These are phyloP conservation scores for Leptobrachium ailaonicum DNA, from an alignment of 2,113 vertebrate genomes.

Conservation along the genomic window DNA sequence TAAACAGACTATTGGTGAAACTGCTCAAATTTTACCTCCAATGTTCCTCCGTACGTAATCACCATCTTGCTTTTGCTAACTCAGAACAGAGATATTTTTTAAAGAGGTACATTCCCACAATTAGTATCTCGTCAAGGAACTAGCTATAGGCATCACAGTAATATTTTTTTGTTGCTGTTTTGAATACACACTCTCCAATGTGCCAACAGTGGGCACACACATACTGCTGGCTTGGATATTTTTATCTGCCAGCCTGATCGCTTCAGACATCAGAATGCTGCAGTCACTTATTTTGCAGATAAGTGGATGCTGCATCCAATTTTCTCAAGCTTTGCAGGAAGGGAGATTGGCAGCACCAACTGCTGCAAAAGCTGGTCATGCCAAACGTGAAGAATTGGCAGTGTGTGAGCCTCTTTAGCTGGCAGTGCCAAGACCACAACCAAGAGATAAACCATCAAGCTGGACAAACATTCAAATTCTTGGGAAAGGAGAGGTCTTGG, in stretches of 20 bases:
- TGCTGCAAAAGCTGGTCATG: constrained; percentile 3
- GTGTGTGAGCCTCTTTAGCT: not conserved
- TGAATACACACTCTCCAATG: not conserved
- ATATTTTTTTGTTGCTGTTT: too few relatives aligned
- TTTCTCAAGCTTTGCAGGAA: constrained; percentile 16
- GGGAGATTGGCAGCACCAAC: constrained; percentile 12
- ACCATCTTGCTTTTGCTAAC: too few relatives aligned
- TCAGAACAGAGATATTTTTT: too few relatives aligned
- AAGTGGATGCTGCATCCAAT: constrained; percentile 13
- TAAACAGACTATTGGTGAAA: too few relatives aligned
- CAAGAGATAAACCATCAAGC: constrained; percentile 2
- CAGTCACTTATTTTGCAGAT: constrained; percentile 23
- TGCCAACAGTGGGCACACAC: not conserved
- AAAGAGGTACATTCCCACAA: too few relatives aligned
- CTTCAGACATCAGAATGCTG: not conserved
- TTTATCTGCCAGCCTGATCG: constrained; percentile 21
- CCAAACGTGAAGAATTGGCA: constrained; percentile 24
- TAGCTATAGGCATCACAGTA: too few relatives aligned
- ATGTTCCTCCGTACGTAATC: too few relatives aligned
- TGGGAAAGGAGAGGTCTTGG: not conserved
- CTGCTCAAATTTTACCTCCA: too few relatives aligned
- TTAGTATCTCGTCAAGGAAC: too few relatives aligned
- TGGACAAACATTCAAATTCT: not conserved
- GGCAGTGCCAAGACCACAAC: constrained; percentile 10
- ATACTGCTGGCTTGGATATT: not conserved